Conservation (phyloP, 2,888 invertebrate species). For the Drosophila kuntzei region DNA sequence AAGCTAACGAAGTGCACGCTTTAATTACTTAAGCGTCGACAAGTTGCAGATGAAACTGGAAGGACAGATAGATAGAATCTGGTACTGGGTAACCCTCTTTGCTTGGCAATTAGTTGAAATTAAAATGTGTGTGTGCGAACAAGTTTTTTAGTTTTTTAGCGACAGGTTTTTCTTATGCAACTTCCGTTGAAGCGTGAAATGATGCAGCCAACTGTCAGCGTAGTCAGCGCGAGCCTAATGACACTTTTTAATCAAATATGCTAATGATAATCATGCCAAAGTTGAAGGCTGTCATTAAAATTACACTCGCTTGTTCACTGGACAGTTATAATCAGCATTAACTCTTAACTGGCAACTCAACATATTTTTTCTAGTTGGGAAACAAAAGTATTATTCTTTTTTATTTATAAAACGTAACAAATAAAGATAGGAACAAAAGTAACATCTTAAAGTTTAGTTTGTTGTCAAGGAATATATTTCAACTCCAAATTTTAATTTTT, state of each 20-base stretch:
- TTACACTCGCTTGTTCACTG: slow-evolving; percentile 40
- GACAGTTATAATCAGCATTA: slow-evolving; percentile 19
- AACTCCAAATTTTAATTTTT: too few species aligned
- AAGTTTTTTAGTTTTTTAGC: slow-evolving; percentile 67
- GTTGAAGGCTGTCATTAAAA: slow-evolving; percentile 58
- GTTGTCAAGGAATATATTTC: too few species aligned
- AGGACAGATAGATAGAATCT: neutral
- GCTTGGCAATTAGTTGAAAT: slow-evolving; percentile 78
- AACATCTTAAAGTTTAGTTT: too few species aligned
- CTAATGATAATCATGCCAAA: slow-evolving; percentile 73
- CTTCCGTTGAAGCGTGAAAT: slow-evolving; percentile 72
- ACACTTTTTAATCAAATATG: slow-evolving; percentile 82
- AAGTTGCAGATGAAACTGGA: slow-evolving; percentile 18
- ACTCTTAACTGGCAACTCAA: slow-evolving; percentile 6
- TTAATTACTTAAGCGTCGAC: slow-evolving; percentile 77
- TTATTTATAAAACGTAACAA: too few species aligned
- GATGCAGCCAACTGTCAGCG: slow-evolving; percentile 47
- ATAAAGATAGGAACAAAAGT: too few species aligned
- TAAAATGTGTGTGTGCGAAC: slow-evolving; percentile 70
- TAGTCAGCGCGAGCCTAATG: slow-evolving; percentile 60
- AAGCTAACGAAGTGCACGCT: slow-evolving; percentile 74
- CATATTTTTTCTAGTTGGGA: neutral
- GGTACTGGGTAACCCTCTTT: slow-evolving; percentile 23
- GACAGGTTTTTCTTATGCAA: slow-evolving; percentile 63
- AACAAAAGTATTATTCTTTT: too few species aligned